Evolutionary conservation across 2,797 vertebrate genomes (phyloP).

Genomic region (Spea hammondii): DNA sequence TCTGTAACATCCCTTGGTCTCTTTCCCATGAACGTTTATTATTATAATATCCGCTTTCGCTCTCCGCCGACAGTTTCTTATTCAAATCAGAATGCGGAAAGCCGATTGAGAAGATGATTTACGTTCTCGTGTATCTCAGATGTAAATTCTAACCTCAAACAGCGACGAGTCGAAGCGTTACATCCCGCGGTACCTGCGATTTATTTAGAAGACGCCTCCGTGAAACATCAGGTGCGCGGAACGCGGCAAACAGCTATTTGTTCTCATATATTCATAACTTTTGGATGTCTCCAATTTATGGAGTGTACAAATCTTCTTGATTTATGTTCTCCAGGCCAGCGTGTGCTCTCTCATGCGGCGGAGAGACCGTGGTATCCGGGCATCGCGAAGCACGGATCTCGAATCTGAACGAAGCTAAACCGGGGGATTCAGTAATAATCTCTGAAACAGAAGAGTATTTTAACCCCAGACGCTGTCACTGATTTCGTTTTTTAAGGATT

Average conservation of each 20-base stretch:
- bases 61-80: background rate
- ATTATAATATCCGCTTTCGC: background rate
- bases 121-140: background rate
- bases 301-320: slow-evolving; percentile 13
- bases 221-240: slow-evolving; percentile 12
- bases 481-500: too few relatives aligned
- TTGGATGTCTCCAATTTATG: slow-evolving; percentile 5
- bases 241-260: slow-evolving; percentile 28
- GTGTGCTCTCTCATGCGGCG: background rate
- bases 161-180: slow-evolving; percentile 7
- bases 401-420: too few relatives aligned
- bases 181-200: slow-evolving; percentile 15
- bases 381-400: too few relatives aligned
- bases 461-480: too few relatives aligned
- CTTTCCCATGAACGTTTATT: too few relatives aligned
- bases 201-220: slow-evolving; percentile 13
- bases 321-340: slow-evolving; percentile 1
- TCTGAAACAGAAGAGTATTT: too few relatives aligned
- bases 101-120: slow-evolving; percentile 11
- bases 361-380: background rate
- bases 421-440: too few relatives aligned
- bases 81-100: slow-evolving; percentile 19
- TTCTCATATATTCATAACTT: slow-evolving; percentile 27
- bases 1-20: too few relatives aligned
- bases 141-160: background rate